Evolutionary conservation across 2,797 vertebrate species (phyloP), one percentile per base, ranked within the genome.

Genomic region (Macropodus opercularis): DNA sequence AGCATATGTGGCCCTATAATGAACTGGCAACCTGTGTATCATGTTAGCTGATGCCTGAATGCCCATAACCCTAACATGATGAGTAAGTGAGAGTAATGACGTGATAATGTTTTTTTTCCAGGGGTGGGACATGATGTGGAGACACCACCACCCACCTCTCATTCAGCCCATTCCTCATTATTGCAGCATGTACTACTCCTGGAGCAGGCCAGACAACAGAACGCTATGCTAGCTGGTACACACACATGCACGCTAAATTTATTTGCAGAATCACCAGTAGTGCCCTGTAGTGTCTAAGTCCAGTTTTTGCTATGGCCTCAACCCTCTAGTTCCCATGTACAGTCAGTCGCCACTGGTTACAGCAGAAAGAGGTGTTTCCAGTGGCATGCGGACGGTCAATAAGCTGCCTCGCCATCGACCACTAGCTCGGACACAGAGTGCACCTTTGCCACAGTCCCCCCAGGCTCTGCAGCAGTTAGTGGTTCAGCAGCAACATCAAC

Each of bases 201-300:
- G 83, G 96, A 98, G 76, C 96, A 98, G 89, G 96, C 96, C 19
- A 90, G 96, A 18, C 96, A 98, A 54, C 96, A 98, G 88, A 96
- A 94, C 1, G 85, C 87, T 13, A 94, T 98, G 72, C 94, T 98
- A 0, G 93, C 96, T 3, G 95, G 95, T 92, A 79, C 8, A 17
- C n/a, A 41, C 44, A 51, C 17, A 57, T 26, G 9, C 1, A 26
- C 5, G 23, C 15, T 40, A 8, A 27, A 40, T 10, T 57, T 11
- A 8, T 26, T 7, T 21, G 7, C 47, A 24, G 43, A 11, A 3
- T 47, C 5, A 10, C 24, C 0, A 0, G 1, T 3, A 23, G 22
- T 38, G 14, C 48, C 14, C 3, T 4, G 3, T 8, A 36, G 14
- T 5, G 3, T 29, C 27, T 15, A 42, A 19, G 40, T 69, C 17